Base-by-base conservation (phyloP, 2,113 vertebrate genomes). In the Tricholaema leucomelas region DNA sequence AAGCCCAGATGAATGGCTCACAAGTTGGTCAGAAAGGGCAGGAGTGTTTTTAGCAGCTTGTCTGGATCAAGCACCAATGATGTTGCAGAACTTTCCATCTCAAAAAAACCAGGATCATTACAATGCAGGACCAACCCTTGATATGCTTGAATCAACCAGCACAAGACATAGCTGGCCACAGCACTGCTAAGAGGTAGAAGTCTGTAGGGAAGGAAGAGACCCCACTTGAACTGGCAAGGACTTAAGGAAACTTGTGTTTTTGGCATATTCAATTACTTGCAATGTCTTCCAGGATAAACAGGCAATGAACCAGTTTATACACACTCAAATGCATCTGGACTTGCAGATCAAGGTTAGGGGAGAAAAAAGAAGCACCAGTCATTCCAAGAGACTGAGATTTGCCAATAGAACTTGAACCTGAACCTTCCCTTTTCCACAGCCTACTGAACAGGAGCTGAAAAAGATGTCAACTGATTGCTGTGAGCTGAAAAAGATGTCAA, bases 281-380 rank as follows among this genome's bases (percentile, higher is more conserved):
- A 71, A 70, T 31, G 30, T 88, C 61, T 77, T 88, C 86, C 88
- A 91, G 73, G 54, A 71, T 60, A 93, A 92, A 85, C 69, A 91
- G 52, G 31, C 69, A 74, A 42, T 8, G 40, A 86, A 94, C 14
- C 50, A 73, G 67, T 91, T 92, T 80, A 36, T 48, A 58, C n/a
- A 59, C 50, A 61, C 30, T 54, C 48, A 54, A 55, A 65, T 85
- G 60, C 69, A 90, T 74, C 69, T 82, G 88, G 85, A 70, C 72
- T 88, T 66, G 40, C 36, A 70, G 44, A 82, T 63, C 35, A 70
- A 82, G 82, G 75, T 79, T 40, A 14, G 52, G 31, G 15, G 6
- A 71, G 25, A 36, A 74, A 67, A 81, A 72, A 91, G 63, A 69
- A 75, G 54, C 54, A 69, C 8, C 10, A 91, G 31, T 31, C 44